Base-by-base conservation (phyloP, 2,113 vertebrate species). In the Canis aureus region DNA sequence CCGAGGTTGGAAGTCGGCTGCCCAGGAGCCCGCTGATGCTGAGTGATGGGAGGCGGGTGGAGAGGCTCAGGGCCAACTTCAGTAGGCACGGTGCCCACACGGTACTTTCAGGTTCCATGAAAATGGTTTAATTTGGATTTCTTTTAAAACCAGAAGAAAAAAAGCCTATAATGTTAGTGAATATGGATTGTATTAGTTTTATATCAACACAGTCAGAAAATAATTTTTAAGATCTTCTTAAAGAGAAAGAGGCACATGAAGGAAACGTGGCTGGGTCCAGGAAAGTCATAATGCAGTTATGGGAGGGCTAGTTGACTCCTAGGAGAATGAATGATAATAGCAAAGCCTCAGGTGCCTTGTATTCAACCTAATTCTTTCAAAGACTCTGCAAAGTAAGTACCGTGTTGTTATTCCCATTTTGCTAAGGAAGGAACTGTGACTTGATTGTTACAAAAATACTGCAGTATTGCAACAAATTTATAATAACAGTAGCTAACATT, bases 401-500 rank as follows among this genome's bases (percentile, higher is more conserved):
- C 69, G 0, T 76, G 71, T 85, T 89, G 55, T 57, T 82, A 66
- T 23, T 17, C 22, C 11, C n/a, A 78, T 87, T 95, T 94, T 95
- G 55, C 66, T 86, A 32, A 51, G 49, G 59, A 57, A 23, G n/a
- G 84, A 91, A 81, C 53, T 22, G 81, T 64, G 23, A 93, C 11
- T 81, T 27, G 73, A 1, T 93, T 87, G 51, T 91, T 83, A 76
- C 38, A 76, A 88, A 96, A 94, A 57, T 59, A 82, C 27, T 71
- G 19, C 1, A 32, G 5, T 9, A 22, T 29, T 86, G 35, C 93
- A 74, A 25, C 66, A 94, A 27, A 16, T 73, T 67, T 84, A 51
- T 84, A 84, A 71, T 49, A 90, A 64, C 59, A 22, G 17, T 13
- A 71, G 12, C 62, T 10, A 60, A 23, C 8, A 35, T 59, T 82